Evolutionary conservation across 35 echinoderm and acorn worm genomes (phyloP), one percentile per base, ranked within the genome.

Genomic region (Apostichopus japonicus): DNA sequence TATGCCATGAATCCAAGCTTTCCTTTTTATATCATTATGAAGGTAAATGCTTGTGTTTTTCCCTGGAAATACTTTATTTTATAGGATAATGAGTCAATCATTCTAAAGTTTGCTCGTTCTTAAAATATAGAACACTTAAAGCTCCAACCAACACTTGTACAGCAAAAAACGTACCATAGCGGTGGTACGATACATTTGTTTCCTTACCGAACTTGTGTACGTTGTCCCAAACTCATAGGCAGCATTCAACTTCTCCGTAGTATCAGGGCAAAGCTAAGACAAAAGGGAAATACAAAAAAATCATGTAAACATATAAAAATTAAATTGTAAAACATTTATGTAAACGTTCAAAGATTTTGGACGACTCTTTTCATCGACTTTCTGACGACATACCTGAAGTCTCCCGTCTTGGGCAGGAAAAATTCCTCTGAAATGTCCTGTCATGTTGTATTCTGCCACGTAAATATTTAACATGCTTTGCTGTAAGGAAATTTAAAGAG

Each of bases 221-320:
- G 95, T 96, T 19, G 93, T 96, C 54, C 93, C 97, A 96, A 96
- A 96, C 9, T 77, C 72, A 24, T 92, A 99, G 5, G 97, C 97
- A 53, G 97, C 97, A 87, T 99, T 88, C 93, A 96, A 89, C 72
- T 92, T 93, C 33, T 89, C 77, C 14, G 53, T 88, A n/a, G 97
- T 99, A 79, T 99, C 93, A 57, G 92, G 96, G 91, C 97, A 99
- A 54, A 99, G 83, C 95, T 98, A 61, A 11, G 19, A 90, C n/a
- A 11, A 33, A 90, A 58, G 15, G 56, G 19, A 56, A 70, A 53
- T 8, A 77, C 4, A 56, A 16, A 52, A 55, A 83, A 10, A 81
- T 44, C 4, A n/a, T n/a, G n/a, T n/a, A n/a, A n/a, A n/a, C n/a
- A 44, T 44, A 3, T 44, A 44, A 44, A 44, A 44, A 44, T 44